Evolutionary conservation across 2,888 invertebrate genomes (phyloP), one percentile per base, ranked within the genome.

Genomic region (Aplocera efformata): DNA sequence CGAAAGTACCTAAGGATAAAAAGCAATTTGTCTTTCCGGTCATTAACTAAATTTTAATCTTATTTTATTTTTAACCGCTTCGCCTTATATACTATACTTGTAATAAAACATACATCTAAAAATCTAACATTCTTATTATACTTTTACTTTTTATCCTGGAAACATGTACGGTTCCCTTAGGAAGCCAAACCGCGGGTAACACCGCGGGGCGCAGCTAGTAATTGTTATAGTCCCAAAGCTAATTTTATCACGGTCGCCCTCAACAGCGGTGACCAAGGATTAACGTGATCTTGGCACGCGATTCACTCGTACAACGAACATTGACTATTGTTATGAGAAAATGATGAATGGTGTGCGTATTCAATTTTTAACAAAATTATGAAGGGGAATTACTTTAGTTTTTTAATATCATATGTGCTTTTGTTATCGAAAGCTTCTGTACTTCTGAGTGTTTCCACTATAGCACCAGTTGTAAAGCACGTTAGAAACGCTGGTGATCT

Each of bases 1-100:
- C 27, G 30, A 28, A 27, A 44, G 34, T 32, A 35, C n/a, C n/a
- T n/a, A n/a, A 20, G 17, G 35, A 30, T 34, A 30, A 20, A 17
- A 26, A 29, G 39, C 30, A 39, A 44, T 44, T 44, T 40, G 39
- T 45, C 36, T 30, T 40, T 25, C 11, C 29, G 11, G 8, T 32
- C 39, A 32, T 40, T 45, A 29, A 22, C 32, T 10, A 13, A 28
- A 9, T 17, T 9, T 40, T n/a, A n/a, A 32, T 32, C 13, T 22
- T 26, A 8, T 29, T 29, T 13, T 28, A 3, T n/a, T 5, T 22
- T 22, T 22, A 5, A 22, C 1, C 4, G n/a, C 1, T 6, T 22
- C 1, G n/a, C 22, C 6, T n/a, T 1, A 22, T 22, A 1, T 7
- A 22, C n/a, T n/a, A 17, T 17, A 17, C 5, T 10, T 24, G 21